phyloP scores from a whole-genome alignment of 2,113 vertebrate species.

The Noctilio leporinus region DNA sequence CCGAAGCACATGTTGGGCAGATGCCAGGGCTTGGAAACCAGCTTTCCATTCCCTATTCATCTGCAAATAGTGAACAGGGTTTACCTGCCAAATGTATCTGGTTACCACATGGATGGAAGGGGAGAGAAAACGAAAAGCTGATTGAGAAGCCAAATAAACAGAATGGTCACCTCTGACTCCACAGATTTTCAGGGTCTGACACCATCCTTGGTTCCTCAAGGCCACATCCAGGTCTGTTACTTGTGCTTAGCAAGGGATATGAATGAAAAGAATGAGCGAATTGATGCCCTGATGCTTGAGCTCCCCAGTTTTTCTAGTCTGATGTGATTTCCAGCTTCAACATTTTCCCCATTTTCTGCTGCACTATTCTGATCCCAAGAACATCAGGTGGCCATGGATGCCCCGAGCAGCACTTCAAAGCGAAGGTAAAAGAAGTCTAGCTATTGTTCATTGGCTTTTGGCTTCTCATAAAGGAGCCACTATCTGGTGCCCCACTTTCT shows the following conservation, averaged over 20 bases:
- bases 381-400: neutral
- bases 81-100: slow-evolving; percentile 38
- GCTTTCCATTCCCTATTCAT: neutral
- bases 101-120: slow-evolving; percentile 12
- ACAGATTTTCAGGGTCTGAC: neutral
- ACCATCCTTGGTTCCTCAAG: neutral
- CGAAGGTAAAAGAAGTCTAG: neutral
- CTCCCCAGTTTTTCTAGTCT: neutral
- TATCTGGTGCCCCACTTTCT: neutral
- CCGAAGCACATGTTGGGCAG: neutral
- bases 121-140: neutral
- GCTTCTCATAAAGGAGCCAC: neutral
- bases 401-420: neutral
- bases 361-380: neutral
- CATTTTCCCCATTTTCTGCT: neutral
- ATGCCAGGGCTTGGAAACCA: neutral
- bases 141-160: neutral
- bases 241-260: neutral
- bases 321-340: neutral
- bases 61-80: neutral
- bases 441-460: neutral
- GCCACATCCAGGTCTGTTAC: neutral
- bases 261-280: neutral
- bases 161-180: neutral
- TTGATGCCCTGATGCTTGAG: neutral